Percentiles rank a stretch among this genome's conserved stretches.
phyloP scores from a whole-genome alignment of 2,888 invertebrate genomes.

The Drosophila fungiperda region DNA sequence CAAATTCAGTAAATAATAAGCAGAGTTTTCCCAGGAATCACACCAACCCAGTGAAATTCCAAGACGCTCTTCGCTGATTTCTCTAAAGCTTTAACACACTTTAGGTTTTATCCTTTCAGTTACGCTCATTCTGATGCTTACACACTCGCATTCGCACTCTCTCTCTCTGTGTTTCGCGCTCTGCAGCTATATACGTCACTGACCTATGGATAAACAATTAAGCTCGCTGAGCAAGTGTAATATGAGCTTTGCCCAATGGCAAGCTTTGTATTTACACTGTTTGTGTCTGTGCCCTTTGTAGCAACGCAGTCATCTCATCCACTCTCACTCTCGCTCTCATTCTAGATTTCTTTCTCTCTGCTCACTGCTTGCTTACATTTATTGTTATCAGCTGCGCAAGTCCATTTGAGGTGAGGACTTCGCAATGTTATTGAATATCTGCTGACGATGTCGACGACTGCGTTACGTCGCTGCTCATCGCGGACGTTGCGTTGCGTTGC shows the following conservation, averaged over 20 bases:
- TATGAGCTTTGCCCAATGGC: conserved; percentile 48
- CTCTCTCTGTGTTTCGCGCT: neutral
- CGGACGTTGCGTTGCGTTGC: conserved; percentile 8
- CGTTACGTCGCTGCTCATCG: conserved; percentile 35
- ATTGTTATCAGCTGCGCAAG: conserved; percentile 48
- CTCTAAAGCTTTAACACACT: conserved; percentile 1
- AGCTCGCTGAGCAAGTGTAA: conserved; percentile 12
- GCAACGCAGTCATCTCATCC: conserved; percentile 14
- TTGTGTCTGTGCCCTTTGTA: conserved; percentile 27
- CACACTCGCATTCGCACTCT: neutral
- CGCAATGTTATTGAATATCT: conserved; percentile 7
- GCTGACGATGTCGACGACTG: conserved; percentile 23
- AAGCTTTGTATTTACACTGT: conserved; percentile 37
- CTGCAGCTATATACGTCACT: conserved; percentile 31
- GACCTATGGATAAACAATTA: conserved; percentile 1
- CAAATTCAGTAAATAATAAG: neutral
- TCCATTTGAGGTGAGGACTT: conserved; percentile 51
- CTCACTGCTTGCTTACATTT: conserved; percentile 15
- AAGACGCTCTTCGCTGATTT: neutral
- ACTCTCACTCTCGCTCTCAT: neutral
- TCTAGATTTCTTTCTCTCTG: neutral
- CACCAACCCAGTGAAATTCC: neutral
- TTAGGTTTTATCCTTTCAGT: conserved; percentile 17
- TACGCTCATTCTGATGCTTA: neutral
- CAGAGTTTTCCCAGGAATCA: neutral